Conservation (phyloP, 2,797 vertebrate species). For the Acropternis orthonyx region DNA sequence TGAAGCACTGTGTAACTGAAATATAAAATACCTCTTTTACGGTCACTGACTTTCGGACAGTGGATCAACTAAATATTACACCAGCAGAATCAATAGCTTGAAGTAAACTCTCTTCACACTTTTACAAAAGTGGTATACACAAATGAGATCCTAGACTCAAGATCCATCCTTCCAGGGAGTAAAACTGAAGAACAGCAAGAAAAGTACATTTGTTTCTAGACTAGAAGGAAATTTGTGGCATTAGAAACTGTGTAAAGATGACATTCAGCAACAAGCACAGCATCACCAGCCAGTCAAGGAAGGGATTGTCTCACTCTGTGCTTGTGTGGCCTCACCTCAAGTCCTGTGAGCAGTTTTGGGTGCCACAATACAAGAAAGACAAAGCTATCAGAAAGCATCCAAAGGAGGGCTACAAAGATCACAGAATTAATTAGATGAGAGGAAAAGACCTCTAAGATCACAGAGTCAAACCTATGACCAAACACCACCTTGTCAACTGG, state of each 20-base stretch:
- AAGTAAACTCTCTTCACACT: not conserved
- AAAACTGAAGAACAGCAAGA: not conserved
- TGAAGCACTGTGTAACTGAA: not conserved
- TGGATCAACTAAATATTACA: not conserved
- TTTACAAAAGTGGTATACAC: not conserved
- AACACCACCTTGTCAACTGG: not conserved
- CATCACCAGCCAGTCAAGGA: not conserved
- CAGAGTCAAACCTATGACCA: rapidly evolving
- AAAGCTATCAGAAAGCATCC: not conserved
- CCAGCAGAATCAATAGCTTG: not conserved
- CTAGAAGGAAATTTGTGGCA: not conserved
- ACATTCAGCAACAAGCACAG: not conserved
- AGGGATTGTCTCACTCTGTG: rapidly evolving
- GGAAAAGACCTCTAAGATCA: not conserved
- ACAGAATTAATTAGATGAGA: not conserved
- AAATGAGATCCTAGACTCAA: not conserved
- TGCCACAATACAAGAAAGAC: not conserved
- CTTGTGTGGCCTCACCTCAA: not conserved
- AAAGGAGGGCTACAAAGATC: not conserved
- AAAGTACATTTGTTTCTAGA: not conserved
- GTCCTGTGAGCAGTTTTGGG: not conserved
- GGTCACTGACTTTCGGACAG: not conserved
- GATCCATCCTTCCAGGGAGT: not conserved
- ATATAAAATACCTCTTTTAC: not conserved
- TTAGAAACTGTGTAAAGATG: not conserved